Base-by-base conservation (phyloP, 2,888 invertebrate species). In the Drosophila recens region DNA sequence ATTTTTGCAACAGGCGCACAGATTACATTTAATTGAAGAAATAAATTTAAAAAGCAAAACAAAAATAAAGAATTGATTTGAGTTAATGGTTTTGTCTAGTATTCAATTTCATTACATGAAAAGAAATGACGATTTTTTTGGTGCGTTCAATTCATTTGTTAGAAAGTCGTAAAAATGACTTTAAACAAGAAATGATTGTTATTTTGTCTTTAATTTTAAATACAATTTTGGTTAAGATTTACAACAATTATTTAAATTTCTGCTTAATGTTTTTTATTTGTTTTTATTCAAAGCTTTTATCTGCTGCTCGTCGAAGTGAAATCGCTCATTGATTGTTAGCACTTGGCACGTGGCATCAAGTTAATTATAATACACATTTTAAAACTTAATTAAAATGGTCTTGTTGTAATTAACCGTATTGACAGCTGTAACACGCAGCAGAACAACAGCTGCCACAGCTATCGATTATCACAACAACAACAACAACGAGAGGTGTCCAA, bases 1-100 rank as follows among this genome's bases (percentile, higher is more conserved):
- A 57, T 67, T 65, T 72, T 56, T 23, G 43, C 54, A 62, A 59
- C 67, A 59, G 48, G 20, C 56, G 33, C 74, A 34, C 63, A 64
- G 79, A 87, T 83, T 83, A 72, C 42, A 84, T 72, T 87, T 80
- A 81, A 83, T 89, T 83, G 74, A 67, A 70, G 56, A 54, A 69
- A 67, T 63, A 52, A 61, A 64, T 38, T 51, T 49, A 62, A 43
- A 8, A 30, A 30, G 8, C 30, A 30, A 30, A 30, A 30, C 30
- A 30, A 58, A 67, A 67, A 51, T 65, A 54, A 54, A 57, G 59
- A 79, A 88, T 64, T 20, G 49, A 54, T 74, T 76, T 69, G 38
- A 17, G 51, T 45, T 81, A 75, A 87, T 87, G 82, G 82, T 67
- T 79, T 75, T 75, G 64, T 40, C 54, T 65, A 36, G 46, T 46